Evolutionary conservation across 2,888 invertebrate species (phyloP), one percentile per base, ranked within the genome.

Genomic region (Onthophagus sagittarius): DNA sequence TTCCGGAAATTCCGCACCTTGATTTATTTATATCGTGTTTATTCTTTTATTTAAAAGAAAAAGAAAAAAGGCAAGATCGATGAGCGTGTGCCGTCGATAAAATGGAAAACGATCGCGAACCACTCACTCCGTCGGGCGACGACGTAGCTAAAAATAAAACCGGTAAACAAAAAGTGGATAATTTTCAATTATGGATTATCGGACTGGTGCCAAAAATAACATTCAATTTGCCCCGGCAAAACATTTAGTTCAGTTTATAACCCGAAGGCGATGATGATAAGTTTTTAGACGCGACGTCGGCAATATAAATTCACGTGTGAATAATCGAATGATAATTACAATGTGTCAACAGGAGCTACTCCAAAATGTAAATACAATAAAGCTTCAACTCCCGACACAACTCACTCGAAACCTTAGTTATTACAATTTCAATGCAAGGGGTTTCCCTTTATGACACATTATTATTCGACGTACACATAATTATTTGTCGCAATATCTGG

Each of bases 181-280:
- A 76, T 77, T 74, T 77, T 78, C 78, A 77, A 78, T 78, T 78
- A 77, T 74, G 76, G 71, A 74, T 72, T 75, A 70, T 75, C 71
- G 39, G 39, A 67, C 73, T 63, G 70, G 71, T 73, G 77, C 77
- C 77, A 78, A 77, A 77, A 77, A 78, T 78, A 77, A 76, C 76
- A 78, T 71, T 64, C 67, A 71, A 74, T 76, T 78, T 77, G 23
- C 23, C 23, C 23, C 23, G 23, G 23, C 23, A 23, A 23, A 23
- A 23, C 23, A 23, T 23, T 23, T 23, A 23, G 23, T 23, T 23
- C 2, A 23, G 23, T 23, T 23, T 23, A 23, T 23, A 23, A 23
- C 23, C 23, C 23, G 23, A 23, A 23, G 23, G 23, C 23, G 23
- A 23, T 23, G 23, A 23, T 23, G 23, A 23, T 23, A 23, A 23